Conservation (phyloP, 2,113 vertebrate species). For the Reinhardtius hippoglossoides region DNA sequence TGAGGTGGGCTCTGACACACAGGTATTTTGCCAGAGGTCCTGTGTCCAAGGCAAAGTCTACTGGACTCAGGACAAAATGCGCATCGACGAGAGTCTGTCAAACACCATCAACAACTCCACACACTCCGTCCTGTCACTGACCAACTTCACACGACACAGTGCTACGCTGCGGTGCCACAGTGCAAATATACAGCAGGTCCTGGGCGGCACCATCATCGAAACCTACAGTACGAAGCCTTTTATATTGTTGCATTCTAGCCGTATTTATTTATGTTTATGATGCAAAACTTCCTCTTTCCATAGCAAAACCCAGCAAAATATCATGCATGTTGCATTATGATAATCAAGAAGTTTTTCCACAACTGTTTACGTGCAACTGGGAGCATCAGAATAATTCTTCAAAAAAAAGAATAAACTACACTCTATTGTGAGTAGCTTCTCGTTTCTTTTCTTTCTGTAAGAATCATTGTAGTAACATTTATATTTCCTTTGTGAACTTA, state of each 20-base stretch:
- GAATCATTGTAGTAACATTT: background rate
- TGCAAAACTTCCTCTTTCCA: background rate
- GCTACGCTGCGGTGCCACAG: slow-evolving; percentile 49
- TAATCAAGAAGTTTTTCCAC: accelerated
- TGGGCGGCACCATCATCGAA: slow-evolving; percentile 62
- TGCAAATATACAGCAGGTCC: background rate
- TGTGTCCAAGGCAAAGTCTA: slow-evolving; percentile 35
- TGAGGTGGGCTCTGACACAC: slow-evolving; percentile 34
- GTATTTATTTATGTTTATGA: background rate
- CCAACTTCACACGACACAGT: slow-evolving; percentile 42
- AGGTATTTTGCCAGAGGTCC: slow-evolving; percentile 41
- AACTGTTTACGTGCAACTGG: slow-evolving; percentile 65
- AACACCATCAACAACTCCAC: slow-evolving; percentile 33
- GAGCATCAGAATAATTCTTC: slow-evolving; percentile 35
- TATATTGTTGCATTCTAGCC: background rate
- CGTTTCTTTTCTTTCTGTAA: background rate
- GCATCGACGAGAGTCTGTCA: background rate
- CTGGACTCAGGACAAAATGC: slow-evolving; percentile 55
- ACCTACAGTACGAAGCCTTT: slow-evolving; percentile 63
- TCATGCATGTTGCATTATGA: slow-evolving; percentile 39
- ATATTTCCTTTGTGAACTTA: background rate
- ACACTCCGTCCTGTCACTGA: slow-evolving; percentile 46
- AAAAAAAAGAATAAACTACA: slow-evolving; percentile 65
- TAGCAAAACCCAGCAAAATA: slow-evolving; percentile 69
- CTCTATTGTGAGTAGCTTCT: slow-evolving; percentile 37